phyloP scores from a whole-genome alignment of 2,888 invertebrate genomes.

The Incurvaria masculella region DNA sequence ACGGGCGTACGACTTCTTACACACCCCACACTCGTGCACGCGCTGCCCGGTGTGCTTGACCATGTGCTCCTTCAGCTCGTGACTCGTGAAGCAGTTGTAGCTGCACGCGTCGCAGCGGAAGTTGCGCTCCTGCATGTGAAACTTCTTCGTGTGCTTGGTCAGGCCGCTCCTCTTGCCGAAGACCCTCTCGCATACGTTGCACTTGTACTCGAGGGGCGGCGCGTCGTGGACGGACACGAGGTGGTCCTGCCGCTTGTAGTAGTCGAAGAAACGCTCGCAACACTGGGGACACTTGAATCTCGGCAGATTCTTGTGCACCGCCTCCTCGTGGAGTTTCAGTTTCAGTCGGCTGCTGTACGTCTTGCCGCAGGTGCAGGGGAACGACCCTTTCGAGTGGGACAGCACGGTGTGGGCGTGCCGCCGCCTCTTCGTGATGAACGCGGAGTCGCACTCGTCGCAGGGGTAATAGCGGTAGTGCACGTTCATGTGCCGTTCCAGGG shows the following conservation, averaged over 20 bases:
- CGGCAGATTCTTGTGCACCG: background rate
- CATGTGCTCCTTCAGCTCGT: background rate
- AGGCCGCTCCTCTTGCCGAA: conserved; percentile 1
- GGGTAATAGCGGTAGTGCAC: conserved; percentile 23
- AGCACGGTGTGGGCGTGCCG: conserved; percentile 23
- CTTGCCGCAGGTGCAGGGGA: conserved; percentile 13
- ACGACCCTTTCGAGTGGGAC: conserved; percentile 22
- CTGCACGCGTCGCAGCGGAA: background rate
- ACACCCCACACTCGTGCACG: conserved; percentile 15
- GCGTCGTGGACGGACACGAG: conserved; percentile 1
- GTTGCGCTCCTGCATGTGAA: conserved; percentile 3
- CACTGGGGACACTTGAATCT: conserved; percentile 1
- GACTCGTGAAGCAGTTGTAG: background rate
- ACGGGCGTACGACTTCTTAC: conserved; percentile 26
- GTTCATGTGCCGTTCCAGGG: conserved; percentile 19
- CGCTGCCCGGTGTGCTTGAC: background rate
- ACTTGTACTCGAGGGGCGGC: background rate
- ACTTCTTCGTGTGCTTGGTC: conserved; percentile 4
- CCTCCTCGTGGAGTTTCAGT: background rate
- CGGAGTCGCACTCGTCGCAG: conserved; percentile 24
- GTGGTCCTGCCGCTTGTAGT: background rate
- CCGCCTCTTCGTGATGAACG: conserved; percentile 23
- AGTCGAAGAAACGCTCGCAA: background rate
- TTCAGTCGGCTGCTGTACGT: background rate
- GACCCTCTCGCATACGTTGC: conserved; percentile 2